A percentile compares a stretch with the other conserved stretches of the same genome.
These are phyloP conservation scores for Zosterops lateralis DNA, from an alignment of 2,113 vertebrate species.

Conservation along the genomic window DNA sequence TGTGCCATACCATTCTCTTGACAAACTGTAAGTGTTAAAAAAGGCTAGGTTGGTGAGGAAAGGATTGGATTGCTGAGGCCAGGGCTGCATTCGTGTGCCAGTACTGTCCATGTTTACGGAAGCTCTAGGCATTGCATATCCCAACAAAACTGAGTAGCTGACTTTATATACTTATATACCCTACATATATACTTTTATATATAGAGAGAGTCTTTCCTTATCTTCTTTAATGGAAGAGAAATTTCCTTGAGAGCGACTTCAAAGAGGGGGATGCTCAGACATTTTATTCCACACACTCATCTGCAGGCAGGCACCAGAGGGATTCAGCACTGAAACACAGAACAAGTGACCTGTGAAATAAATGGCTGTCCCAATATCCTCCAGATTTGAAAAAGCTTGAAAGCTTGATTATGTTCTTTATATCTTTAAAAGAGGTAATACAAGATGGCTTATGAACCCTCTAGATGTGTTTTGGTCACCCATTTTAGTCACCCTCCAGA, in stretches of 20 bases:
- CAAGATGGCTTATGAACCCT: not conserved
- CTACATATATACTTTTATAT: not conserved
- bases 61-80: not conserved
- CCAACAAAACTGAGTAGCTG: not conserved
- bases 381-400: not conserved
- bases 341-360: not conserved
- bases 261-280: not conserved
- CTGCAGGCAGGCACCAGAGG: not conserved
- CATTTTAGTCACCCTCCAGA: not conserved
- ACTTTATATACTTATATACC: not conserved
- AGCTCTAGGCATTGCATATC: not conserved
- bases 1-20: not conserved
- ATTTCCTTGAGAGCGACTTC: not conserved
- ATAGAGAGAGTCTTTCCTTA: not conserved
- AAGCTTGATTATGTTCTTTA: not conserved
- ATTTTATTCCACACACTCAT: not conserved
- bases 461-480: not conserved
- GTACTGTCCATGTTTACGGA: not conserved
- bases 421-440: not conserved
- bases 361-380: not conserved
- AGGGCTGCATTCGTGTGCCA: not conserved
- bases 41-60: not conserved
- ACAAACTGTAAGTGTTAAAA: not conserved
- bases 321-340: not conserved
- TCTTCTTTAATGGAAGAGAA: not conserved